Percentiles rank a stretch among this genome's conserved stretches.
Conservation (phyloP, 2,113 vertebrate genomes). For the Rynchops niger region DNA sequence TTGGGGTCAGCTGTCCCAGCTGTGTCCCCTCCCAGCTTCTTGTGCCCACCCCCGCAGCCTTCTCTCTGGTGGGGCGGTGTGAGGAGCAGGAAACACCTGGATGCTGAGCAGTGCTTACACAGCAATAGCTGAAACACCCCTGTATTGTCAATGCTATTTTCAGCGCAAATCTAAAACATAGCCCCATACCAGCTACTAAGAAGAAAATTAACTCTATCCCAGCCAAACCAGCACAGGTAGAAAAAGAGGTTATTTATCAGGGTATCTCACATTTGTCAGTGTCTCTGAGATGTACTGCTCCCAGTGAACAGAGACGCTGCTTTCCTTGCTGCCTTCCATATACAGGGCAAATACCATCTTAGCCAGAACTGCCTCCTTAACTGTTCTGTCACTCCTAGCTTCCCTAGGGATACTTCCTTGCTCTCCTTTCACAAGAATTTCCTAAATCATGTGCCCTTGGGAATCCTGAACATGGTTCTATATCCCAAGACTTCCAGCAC, state of each 20-base stretch:
- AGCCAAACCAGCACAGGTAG: background rate
- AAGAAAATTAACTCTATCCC: background rate
- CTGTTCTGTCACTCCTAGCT: background rate
- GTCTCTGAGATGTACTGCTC: background rate
- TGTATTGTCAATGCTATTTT: background rate
- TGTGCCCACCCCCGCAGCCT: background rate
- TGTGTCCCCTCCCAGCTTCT: background rate
- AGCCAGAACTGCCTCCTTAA: background rate
- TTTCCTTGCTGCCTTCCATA: background rate
- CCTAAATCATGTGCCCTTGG: background rate
- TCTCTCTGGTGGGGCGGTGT: background rate
- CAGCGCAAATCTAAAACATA: background rate
- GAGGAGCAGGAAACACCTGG: background rate
- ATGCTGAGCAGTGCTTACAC: background rate
- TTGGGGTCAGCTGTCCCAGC: background rate
- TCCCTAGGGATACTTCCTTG: background rate
- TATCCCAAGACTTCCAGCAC: background rate
- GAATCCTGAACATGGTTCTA: background rate
- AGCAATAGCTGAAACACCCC: background rate
- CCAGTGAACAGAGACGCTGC: background rate
- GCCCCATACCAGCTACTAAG: background rate
- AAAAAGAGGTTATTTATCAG: background rate
- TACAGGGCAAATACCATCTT: background rate
- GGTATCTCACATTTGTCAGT: background rate
- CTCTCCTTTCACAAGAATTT: background rate